Evolutionary conservation across 2,888 invertebrate genomes (phyloP).

Genomic region (Cerceris rybyensis): DNA sequence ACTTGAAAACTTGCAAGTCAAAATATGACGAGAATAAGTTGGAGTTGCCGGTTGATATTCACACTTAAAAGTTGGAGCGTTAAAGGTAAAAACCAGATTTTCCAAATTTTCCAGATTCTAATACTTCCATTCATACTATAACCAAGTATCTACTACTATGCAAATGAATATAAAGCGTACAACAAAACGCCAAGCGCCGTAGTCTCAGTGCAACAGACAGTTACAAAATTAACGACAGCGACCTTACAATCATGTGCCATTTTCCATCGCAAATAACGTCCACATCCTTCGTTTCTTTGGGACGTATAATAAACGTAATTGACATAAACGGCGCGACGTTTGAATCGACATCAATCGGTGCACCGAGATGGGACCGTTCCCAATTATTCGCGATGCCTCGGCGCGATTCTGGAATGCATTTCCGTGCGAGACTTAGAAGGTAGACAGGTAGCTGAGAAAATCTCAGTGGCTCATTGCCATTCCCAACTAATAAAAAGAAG

Average conservation of each 20-base stretch:
- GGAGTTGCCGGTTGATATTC: too few relatives aligned
- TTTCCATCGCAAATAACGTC: not conserved
- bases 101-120: too few relatives aligned
- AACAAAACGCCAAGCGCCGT: not conserved
- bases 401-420: not conserved
- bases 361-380: not conserved
- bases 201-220: not conserved
- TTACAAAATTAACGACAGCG: not conserved
- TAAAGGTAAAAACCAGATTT: too few relatives aligned
- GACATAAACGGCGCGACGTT: not conserved
- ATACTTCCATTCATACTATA: too few relatives aligned
- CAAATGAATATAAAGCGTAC: not conserved
- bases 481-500: constrained; percentile 54
- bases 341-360: not conserved
- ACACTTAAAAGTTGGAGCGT: too few relatives aligned
- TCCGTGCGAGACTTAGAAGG: not conserved
- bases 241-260: not conserved
- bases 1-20: too few relatives aligned
- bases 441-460: constrained; percentile 50
- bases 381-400: constrained; percentile 4
- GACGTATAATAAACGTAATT: not conserved
- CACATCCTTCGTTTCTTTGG: not conserved
- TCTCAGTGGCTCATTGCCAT: constrained; percentile 53
- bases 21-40: too few relatives aligned
- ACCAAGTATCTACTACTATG: too few relatives aligned